Conservation (phyloP, 1,140 invertebrate genomes). For the Saccostrea cuccullata region DNA sequence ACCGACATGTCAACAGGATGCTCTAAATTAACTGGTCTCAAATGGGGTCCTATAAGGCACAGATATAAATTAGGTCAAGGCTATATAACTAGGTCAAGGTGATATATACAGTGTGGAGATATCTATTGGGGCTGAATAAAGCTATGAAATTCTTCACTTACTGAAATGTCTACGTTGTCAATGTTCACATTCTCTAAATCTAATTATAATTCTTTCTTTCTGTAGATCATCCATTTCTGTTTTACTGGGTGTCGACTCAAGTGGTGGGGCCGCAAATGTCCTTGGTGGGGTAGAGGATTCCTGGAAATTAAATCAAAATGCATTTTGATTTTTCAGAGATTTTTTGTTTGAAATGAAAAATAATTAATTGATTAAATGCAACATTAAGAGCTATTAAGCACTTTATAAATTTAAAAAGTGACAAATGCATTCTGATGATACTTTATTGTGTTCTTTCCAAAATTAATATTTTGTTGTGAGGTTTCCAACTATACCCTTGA, state of each 20-base stretch:
- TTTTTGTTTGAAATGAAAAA: too few species aligned
- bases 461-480: too few species aligned
- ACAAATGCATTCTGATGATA: too few species aligned
- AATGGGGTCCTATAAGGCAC: background rate
- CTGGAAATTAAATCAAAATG: constrained; percentile 1
- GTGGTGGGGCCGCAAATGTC: constrained; percentile 34
- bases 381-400: too few species aligned
- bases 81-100: background rate
- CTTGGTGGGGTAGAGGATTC: constrained; percentile 28
- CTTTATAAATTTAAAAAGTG: too few species aligned
- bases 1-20: background rate
- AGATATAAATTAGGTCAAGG: too few species aligned
- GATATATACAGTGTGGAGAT: too few species aligned
- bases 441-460: too few species aligned
- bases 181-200: constrained; percentile 78
- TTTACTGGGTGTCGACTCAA: constrained; percentile 44
- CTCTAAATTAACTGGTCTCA: background rate
- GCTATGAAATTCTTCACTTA: constrained; percentile 53
- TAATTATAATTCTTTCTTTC: constrained; percentile 80
- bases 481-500: too few species aligned
- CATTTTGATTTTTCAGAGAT: background rate
- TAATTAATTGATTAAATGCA: too few species aligned
- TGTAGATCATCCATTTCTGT: constrained; percentile 73
- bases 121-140: background rate
- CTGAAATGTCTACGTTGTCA: constrained; percentile 70